Evolutionary conservation across 2,888 invertebrate genomes (phyloP), one percentile per base, ranked within the genome.

Genomic region (Melitaea athalia): DNA sequence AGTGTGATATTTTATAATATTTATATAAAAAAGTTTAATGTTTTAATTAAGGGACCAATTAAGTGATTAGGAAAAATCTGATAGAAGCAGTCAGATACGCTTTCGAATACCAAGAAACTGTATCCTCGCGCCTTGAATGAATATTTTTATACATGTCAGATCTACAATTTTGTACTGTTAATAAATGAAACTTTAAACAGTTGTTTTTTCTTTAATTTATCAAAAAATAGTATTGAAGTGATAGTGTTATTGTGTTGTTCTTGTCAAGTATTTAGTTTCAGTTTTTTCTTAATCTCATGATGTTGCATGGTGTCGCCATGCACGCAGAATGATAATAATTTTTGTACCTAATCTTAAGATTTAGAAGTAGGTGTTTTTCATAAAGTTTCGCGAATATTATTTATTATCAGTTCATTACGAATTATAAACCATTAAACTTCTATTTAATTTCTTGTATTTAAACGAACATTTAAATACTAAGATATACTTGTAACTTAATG

Each of bases 1-100:
- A 91, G 92, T 92, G 92, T 92, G 92, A 92, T 92, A 92, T 92
- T 92, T 92, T 91, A 89, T 91, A 90, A 89, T 91, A 91, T 91
- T 91, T 91, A 91, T 91, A 89, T 91, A 91, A 91, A 86, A 91
- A 91, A 90, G 90, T 91, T 90, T 85, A 89, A 90, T 87, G 89
- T 89, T 91, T 90, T 88, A 90, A 91, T 86, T 91, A 92, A 92
- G 92, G 92, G 92, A 92, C 92, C 92, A 92, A 92, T 91, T 92
- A 88, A 86, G 85, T 87, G 87, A 88, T 89, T 90, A 92, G 91
- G 88, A 89, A 89, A 91, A 91, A 91, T 91, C 89, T 89, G 88
- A 87, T 87, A 86, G 85, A 88, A 81, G 79, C 84, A 81, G 81
- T 81, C 79, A 77, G 77, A 79, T 85, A 86, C 81, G 83, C 83